Evolutionary conservation across 2,797 vertebrate species (phyloP), one percentile per base, ranked within the genome.

Genomic region (Oreonectes daqikongensis): DNA sequence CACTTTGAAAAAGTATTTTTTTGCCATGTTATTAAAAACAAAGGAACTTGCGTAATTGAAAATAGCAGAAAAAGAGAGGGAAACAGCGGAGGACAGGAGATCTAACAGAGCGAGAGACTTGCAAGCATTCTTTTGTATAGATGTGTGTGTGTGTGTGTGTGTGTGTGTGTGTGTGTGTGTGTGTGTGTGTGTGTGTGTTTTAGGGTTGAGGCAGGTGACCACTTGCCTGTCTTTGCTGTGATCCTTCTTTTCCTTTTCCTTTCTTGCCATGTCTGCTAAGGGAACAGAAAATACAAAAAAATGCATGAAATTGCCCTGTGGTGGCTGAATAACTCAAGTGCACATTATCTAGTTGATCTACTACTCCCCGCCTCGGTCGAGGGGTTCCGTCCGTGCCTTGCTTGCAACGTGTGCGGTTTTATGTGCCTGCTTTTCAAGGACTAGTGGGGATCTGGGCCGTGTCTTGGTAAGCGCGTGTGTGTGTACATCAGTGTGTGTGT

Each of bases 171-270:
- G 68, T 67, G 12, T 55, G 26, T 84, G 81, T 55, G 73, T 46
- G 72, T 63, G 40, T 52, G 63, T 76, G 68, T 67, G 12, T 55
- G 26, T 8, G 44, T 52, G 60, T 46, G 38, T 12, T 76, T 17
- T 2, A 68, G 40, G 65, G 57, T 59, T 30, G 24, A 44, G 18
- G 53, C 61, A 70, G 65, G 72, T 75, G 78, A 46, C 79, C 78
- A 93, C 93, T 93, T 92, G 93, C 93, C 93, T 94, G 93, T 92
- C 91, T 94, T 87, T 90, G 92, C 89, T 93, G 93, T 86, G 93
- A 90, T 86, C 92, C 92, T 87, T 94, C 93, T 84, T 93, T 94
- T 35, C 87, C 87, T 91, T 93, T 93, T 57, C 83, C 84, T 91
- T 93, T 94, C 92, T 93, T 94, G 87, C 92, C 93, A 90, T 93